Evolutionary conservation across 2,888 invertebrate species (phyloP), one percentile per base, ranked within the genome.

Genomic region (Bursaphelenchus okinawaensis): DNA sequence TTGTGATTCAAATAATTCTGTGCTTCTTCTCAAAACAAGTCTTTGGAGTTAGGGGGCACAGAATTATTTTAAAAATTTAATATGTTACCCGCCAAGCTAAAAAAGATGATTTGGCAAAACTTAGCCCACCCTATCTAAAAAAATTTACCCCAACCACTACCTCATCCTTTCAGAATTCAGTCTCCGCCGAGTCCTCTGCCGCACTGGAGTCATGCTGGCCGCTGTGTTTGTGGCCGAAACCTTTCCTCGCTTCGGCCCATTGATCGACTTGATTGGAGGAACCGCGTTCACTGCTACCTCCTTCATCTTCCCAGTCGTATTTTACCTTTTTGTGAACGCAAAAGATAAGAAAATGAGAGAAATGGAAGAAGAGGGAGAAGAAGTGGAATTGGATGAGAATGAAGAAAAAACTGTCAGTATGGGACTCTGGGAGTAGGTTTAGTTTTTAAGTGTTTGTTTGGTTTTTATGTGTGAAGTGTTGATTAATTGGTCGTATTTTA

Each of bases 211-310:
- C 29, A 29, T 29, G 29, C 12, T 29, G 29, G 29, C 29, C 8
- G 29, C 31, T n/a, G 29, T 66, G 28, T 66, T 66, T 40, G 55
- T 67, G n/a, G 60, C 59, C 28, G 66, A 67, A 55, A 56, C 62
- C 12, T 26, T 67, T 20, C 65, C 66, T 16, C 55, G 50, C 1
- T 67, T 67, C 52, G 66, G 66, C 0, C 67, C 67, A 0, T 51
- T 67, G 8, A 52, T 67, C 54, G 67, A 67, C 31, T 58, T 67
- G 27, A 54, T 67, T 28, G 65, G 65, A 8, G 65, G 8, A 9
- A 29, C 29, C 8, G 29, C 12, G 29, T 29, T 29, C 29, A 29
- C 29, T 12, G 12, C 12, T 7, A 29, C 29, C 29, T 29, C 29
- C 8, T 29, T 9, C 29, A 29, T 29, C 7, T 29, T 29, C 29